A percentile compares a stretch with the other conserved stretches of the same genome.
Conservation (phyloP, 2,888 invertebrate species). For the Crematogaster levior region DNA sequence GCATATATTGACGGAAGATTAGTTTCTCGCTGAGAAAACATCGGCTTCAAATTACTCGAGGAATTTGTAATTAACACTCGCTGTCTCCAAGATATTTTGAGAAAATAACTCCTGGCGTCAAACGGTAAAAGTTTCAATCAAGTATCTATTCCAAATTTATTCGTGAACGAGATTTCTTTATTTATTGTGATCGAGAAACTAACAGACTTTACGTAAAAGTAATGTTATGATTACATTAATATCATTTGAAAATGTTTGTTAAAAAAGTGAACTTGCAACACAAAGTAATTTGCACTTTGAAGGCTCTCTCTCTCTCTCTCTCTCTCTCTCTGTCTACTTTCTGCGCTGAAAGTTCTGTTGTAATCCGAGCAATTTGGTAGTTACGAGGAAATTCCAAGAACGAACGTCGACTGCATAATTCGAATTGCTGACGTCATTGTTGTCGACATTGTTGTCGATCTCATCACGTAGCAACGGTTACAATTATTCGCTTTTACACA, state of each 20-base stretch:
- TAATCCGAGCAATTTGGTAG: conserved; percentile 36
- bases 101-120: too few species aligned
- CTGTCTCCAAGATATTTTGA: neutral
- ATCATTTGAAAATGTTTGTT: conserved; percentile 13
- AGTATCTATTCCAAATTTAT: too few species aligned
- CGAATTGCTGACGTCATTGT: conserved; percentile 41
- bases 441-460: conserved; percentile 43
- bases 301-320: neutral
- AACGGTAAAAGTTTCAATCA: too few species aligned
- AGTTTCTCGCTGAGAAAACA: neutral
- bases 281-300: conserved; percentile 17
- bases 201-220: neutral
- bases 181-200: neutral
- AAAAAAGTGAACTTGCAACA: neutral
- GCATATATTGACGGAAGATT: neutral
- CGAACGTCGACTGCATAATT: conserved; percentile 39
- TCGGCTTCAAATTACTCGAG: neutral
- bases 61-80: neutral
- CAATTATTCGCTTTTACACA: conserved; percentile 11
- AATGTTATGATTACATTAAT: neutral
- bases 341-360: conserved; percentile 34
- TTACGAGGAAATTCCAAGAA: conserved; percentile 47
- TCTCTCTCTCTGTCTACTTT: neutral
- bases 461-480: conserved; percentile 39
- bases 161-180: neutral